Evolutionary conservation across 2,888 invertebrate species (phyloP).

Genomic region (Siphlonurus alternatus): DNA sequence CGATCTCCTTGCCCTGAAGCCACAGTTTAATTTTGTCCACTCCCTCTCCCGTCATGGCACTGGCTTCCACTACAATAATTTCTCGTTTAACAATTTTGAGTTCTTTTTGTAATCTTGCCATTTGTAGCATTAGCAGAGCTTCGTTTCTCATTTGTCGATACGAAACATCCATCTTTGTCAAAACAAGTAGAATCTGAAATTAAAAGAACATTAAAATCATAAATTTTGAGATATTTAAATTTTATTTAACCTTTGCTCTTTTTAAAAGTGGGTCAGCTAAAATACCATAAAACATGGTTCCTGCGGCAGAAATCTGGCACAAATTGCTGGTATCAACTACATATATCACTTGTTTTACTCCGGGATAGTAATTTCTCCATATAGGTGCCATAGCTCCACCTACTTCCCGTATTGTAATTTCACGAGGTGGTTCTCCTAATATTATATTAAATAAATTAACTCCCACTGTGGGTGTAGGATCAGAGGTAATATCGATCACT

Average conservation of each 20-base stretch:
- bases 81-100: slow-evolving; percentile 35
- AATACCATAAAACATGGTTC: slow-evolving; percentile 60
- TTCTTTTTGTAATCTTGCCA: slow-evolving; percentile 48
- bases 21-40: slow-evolving; percentile 46
- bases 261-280: slow-evolving; percentile 52
- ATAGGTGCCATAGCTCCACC: slow-evolving; percentile 70
- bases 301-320: slow-evolving; percentile 72
- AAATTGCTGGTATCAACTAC: slow-evolving; percentile 72
- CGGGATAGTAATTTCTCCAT: slow-evolving; percentile 59
- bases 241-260: slow-evolving; percentile 39
- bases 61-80: slow-evolving; percentile 52
- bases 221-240: background rate
- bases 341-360: slow-evolving; percentile 42
- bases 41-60: slow-evolving; percentile 54
- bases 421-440: slow-evolving; percentile 31
- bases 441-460: slow-evolving; percentile 55
- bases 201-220: background rate
- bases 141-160: slow-evolving; percentile 78
- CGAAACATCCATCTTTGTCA: slow-evolving; percentile 72
- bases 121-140: slow-evolving; percentile 64
- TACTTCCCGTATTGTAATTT: slow-evolving; percentile 48
- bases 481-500: slow-evolving; percentile 55
- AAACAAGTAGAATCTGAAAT: slow-evolving; percentile 45
- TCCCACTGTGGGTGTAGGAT: slow-evolving; percentile 64
- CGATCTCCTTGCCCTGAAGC: slow-evolving; percentile 22